phyloP scores from a whole-genome alignment of 35 echinoderm and acorn worm genomes.

The Lytechinus variegatus region DNA sequence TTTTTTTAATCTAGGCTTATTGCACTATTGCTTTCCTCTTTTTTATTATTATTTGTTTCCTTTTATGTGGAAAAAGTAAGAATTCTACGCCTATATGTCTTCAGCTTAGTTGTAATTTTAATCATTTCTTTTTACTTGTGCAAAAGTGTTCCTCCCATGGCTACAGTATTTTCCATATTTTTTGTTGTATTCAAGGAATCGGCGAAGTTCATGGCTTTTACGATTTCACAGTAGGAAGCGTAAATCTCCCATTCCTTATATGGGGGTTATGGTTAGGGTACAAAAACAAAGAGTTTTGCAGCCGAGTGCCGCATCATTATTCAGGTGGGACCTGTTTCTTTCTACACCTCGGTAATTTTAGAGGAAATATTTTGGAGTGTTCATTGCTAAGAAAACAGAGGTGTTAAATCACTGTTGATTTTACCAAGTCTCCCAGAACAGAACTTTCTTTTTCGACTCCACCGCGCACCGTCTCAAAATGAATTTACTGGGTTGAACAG shows the following conservation, averaged over 20 bases:
- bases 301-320: neutral
- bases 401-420: constrained; percentile 35
- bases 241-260: neutral
- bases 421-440: constrained; percentile 44
- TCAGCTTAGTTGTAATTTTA: neutral
- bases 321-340: constrained; percentile 13
- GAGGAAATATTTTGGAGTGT: constrained; percentile 31
- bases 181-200: neutral
- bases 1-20: too few relatives aligned
- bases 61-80: neutral
- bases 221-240: neutral
- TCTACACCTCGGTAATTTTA: constrained; percentile 33
- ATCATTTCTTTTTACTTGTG: too few relatives aligned
- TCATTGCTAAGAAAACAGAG: constrained; percentile 41
- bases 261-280: neutral
- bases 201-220: neutral
- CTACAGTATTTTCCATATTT: neutral
- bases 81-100: neutral
- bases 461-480: neutral
- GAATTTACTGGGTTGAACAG: neutral
- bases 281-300: neutral
- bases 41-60: neutral
- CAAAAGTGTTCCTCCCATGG: too few relatives aligned
- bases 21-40: too few relatives aligned
- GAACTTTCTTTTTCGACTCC: neutral